Base-by-base conservation (phyloP, 37 sponge, comb jelly and placozoan species). In the Corticium candelabrum region DNA sequence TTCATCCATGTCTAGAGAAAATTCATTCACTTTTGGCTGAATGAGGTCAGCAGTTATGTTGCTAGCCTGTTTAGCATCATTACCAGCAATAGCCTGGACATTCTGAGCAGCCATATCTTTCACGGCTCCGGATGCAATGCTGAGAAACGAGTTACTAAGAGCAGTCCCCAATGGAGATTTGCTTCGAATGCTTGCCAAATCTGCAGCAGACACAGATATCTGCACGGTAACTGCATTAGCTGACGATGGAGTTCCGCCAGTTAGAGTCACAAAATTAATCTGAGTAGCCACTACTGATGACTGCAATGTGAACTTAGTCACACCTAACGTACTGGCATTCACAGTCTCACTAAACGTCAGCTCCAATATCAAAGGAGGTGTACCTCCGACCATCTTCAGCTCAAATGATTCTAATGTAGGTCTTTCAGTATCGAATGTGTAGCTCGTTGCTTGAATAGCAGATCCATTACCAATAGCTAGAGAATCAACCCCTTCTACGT, bases 311-410 rank as follows among this genome's bases (percentile, higher is more conserved):
- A 94, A 57, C 1, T 34, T 27, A 56, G 71, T 69, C 30, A 78
- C 31, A 37, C 74, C 33, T 30, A 94, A 76, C 34, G 77, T 81
- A 38, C 38, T 62, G 56, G 37, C 35, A 11, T 80, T 69, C 2
- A 94, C 78, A 41, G 56, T 76, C 40, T 94, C 88, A 87, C 81
- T 72, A 68, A 89, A 94, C 3, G 86, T 85, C 2, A 93, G 74
- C n/a, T n/a, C n/a, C n/a, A n/a, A n/a, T 4, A 4, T 4, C 7
- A 15, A 70, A 7, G 73, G 29, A 5, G 5, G 31, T 4, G 73
- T 15, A 34, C 31, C 73, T 5, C 4, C 31, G 36, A 32, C 21
- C 71, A 94, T 40, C 43, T 89, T 41, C 11, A 78, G 29, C 39
- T 78, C 79, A 78, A 78, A 78, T 37, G 67, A 67, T 31, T 30